Conservation (phyloP, 2,113 vertebrate genomes). For the Zapornia atra region DNA sequence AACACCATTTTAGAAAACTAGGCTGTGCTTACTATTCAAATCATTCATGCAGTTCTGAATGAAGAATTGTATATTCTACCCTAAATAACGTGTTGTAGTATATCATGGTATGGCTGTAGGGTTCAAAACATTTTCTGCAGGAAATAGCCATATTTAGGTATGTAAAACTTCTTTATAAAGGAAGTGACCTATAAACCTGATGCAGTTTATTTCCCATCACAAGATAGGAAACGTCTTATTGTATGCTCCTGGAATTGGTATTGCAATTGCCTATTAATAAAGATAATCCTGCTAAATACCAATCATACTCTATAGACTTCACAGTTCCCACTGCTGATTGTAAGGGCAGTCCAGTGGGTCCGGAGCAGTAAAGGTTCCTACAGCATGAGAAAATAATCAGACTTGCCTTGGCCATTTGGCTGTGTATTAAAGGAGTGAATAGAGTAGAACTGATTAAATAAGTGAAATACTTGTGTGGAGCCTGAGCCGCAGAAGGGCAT, state of each 20-base stretch:
- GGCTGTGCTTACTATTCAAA: background rate
- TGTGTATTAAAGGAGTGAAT: background rate
- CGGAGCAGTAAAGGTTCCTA: background rate
- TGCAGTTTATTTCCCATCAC: background rate
- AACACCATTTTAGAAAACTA: background rate
- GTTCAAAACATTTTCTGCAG: background rate
- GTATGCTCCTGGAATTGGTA: background rate
- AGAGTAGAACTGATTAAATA: background rate
- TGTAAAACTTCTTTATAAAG: background rate
- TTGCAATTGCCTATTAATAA: background rate
- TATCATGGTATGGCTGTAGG: background rate
- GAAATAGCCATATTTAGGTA: background rate
- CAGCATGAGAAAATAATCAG: background rate
- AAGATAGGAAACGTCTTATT: background rate
- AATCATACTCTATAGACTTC: background rate
- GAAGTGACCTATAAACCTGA: background rate
- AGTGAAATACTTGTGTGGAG: background rate
- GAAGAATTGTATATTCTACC: background rate
- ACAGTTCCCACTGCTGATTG: accelerated
- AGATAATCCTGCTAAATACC: background rate
- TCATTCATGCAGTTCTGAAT: background rate
- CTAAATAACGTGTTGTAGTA: background rate
- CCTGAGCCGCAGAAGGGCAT: background rate
- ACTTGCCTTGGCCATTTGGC: background rate
- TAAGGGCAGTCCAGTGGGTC: background rate